Evolutionary conservation across 2,888 invertebrate genomes (phyloP), one percentile per base, ranked within the genome.

Genomic region (Cosmia trapezina): DNA sequence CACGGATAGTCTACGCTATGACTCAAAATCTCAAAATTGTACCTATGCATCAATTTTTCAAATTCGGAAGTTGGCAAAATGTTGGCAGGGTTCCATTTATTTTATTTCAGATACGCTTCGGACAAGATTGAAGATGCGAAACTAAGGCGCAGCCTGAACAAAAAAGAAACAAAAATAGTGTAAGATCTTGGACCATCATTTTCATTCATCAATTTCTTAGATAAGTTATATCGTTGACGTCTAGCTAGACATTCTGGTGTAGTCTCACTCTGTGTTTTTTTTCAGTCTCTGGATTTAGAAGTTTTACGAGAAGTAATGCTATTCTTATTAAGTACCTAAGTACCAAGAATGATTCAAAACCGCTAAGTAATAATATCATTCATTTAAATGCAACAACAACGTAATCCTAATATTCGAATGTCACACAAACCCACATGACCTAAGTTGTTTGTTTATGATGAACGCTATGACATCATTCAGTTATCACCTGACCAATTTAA

Each of bases 401-500:
- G 65, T 80, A 82, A 85, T 84, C 81, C 76, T 82, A 28, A 65
- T 73, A 73, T 22, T 57, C 65, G 66, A 81, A 85, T 84, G 78
- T 83, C 80, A 89, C 84, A 87, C 83, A 88, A 83, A 89, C 85
- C 82, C 66, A 83, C 66, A 79, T 88, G 84, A 87, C 83, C 77
- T 84, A 85, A 82, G 59, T 88, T 89, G 90, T 89, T 90, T 89
- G 88, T 82, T 61, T 74, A 54, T 74, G 83, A 81, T 86, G 85
- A 88, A 87, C 59, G 56, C 66, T 33, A 83, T 95, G 94, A 94
- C 94, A 94, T 94, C 94, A 95, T 87, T 69, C 70, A 71, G 82
- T 88, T 92, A 92, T 90, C 91, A 79, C 75, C 56, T 76, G 84
- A 85, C 94, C 91, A 92, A 76, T 84, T 81, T 87, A 88, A 62